A percentile compares a stretch with the other conserved stretches of the same genome.
Evolutionary conservation across 1,140 invertebrate genomes (phyloP).

Genomic region (Cyclina sinensis): DNA sequence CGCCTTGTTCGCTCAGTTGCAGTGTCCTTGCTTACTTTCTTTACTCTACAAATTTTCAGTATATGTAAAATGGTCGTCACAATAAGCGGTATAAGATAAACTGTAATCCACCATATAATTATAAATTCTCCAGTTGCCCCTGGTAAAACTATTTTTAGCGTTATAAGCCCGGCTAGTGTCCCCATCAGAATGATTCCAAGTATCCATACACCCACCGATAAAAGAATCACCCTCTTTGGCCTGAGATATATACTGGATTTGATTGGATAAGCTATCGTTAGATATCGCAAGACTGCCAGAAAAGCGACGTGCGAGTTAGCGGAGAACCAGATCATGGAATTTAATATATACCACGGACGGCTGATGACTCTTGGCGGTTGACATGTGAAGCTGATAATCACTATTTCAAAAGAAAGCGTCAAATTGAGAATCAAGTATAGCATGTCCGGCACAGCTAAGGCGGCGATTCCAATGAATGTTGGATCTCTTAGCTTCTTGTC

Average conservation of each 20-base stretch:
- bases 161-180: constrained; percentile 18
- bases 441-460: constrained; percentile 40
- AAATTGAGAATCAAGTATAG: constrained; percentile 31
- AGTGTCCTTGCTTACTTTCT: constrained; percentile 4
- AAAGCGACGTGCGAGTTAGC: constrained; percentile 61
- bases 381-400: constrained; percentile 17
- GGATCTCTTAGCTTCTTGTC: constrained; percentile 50
- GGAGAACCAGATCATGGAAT: constrained; percentile 58
- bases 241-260: neutral
- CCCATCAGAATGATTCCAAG: constrained; percentile 29
- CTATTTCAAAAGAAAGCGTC: constrained; percentile 33
- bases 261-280: constrained; percentile 45
- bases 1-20: constrained; percentile 2
- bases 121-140: constrained; percentile 43
- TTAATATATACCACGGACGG: constrained; percentile 31
- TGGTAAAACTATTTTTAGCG: neutral
- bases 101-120: constrained; percentile 47
- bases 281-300: constrained; percentile 43
- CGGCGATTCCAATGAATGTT: constrained; percentile 57
- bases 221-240: constrained; percentile 6
- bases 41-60: constrained; percentile 34
- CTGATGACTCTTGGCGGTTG: neutral
- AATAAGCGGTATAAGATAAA: constrained; percentile 53
- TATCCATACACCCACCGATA: constrained; percentile 35
- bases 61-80: constrained; percentile 45